These are phyloP conservation scores for Myotis vivesi DNA, from an alignment of 2,797 vertebrate genomes.

Conservation along the genomic window DNA sequence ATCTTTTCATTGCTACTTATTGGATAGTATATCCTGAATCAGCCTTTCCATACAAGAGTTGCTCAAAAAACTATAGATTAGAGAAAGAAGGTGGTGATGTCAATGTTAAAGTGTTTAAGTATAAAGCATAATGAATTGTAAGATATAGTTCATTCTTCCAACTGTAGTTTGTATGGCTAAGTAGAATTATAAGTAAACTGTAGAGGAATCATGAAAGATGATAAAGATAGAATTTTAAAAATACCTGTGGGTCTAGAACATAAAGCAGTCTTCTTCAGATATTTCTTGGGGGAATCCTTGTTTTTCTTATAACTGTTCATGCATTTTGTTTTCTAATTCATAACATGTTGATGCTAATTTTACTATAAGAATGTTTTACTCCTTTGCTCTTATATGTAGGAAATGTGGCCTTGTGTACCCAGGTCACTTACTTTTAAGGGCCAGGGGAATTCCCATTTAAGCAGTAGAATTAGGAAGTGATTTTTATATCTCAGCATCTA, in stretches of 20 bases:
- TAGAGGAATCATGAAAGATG: background rate
- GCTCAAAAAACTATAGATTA: background rate
- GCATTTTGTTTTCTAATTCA: background rate
- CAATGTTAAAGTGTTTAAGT: background rate
- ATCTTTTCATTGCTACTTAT: background rate
- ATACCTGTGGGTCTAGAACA: background rate
- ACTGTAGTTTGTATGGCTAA: background rate
- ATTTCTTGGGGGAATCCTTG: background rate
- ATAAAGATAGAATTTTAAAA: background rate
- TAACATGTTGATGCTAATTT: background rate
- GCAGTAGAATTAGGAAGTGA: background rate
- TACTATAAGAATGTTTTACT: background rate
- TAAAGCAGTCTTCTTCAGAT: background rate
- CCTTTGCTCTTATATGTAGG: background rate
- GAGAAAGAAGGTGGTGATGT: background rate
- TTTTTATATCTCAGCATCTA: background rate
- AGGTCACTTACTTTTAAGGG: background rate
- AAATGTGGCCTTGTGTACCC: background rate
- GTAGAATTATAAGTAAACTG: background rate
- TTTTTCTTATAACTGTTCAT: background rate
- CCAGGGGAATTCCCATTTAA: background rate
- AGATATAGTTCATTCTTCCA: background rate
- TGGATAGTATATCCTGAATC: background rate
- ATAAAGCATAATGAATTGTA: background rate
- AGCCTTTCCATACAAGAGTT: background rate